Percentiles rank a stretch among this genome's conserved stretches.
These are phyloP conservation scores for Nettapus auritus DNA, from an alignment of 2,113 vertebrate species.

Conservation along the genomic window DNA sequence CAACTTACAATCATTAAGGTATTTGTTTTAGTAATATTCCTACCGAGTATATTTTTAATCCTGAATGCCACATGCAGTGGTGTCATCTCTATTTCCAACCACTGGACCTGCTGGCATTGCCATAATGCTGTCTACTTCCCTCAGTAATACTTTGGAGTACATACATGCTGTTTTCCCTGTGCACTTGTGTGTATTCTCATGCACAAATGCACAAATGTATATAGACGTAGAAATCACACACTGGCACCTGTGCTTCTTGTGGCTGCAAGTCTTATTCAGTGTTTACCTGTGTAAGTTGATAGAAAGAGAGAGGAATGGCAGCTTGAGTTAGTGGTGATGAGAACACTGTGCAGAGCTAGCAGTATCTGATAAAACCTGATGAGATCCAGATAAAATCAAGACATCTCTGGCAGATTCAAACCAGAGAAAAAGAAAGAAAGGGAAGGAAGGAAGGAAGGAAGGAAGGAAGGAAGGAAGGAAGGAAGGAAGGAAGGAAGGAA, in stretches of 20 bases:
- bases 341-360: not conserved
- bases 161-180: not conserved
- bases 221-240: not conserved
- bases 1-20: not conserved
- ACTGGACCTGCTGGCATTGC: not conserved
- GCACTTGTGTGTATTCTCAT: fast-evolving
- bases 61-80: not conserved
- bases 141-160: not conserved
- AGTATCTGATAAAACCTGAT: not conserved
- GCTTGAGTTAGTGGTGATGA: not conserved
- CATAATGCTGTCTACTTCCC: not conserved
- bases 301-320: not conserved
- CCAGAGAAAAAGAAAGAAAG: not conserved
- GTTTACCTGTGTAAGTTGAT: not conserved
- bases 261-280: not conserved
- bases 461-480: no score
- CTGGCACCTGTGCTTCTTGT: not conserved
- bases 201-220: not conserved
- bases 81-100: not conserved
- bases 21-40: not conserved
- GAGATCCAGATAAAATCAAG: not conserved
- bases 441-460: no score
- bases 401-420: not conserved
- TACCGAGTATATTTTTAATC: not conserved
- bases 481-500: no score